Percentiles rank a stretch among this genome's conserved stretches.
phyloP scores from a whole-genome alignment of 1,140 invertebrate species.

The Polypedilum vanderplanki region DNA sequence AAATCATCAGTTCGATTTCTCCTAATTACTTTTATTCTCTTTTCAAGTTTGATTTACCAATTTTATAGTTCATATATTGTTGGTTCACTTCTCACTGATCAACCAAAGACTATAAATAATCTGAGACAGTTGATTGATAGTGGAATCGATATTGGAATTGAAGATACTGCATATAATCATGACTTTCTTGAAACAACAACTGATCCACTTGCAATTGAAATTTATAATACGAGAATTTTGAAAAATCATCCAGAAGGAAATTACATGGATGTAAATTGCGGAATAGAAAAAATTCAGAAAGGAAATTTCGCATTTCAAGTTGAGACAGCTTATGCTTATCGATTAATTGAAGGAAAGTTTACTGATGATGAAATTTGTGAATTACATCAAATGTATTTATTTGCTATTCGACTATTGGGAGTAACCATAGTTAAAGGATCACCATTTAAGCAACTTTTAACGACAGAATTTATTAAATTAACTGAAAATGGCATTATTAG shows the following conservation, averaged over 20 bases:
- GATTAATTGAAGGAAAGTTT: conserved; percentile 32
- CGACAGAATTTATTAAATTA: conserved; percentile 34
- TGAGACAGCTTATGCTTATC: conserved; percentile 37
- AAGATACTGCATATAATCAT: conserved; percentile 48
- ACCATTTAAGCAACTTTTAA: conserved; percentile 37
- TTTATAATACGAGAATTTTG: conserved; percentile 36
- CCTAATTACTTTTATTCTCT: conserved; percentile 46
- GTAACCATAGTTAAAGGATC: conserved; percentile 34
- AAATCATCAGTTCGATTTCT: conserved; percentile 41
- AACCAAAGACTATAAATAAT: conserved; percentile 48
- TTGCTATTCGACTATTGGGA: conserved; percentile 30
- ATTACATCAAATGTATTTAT: conserved; percentile 38
- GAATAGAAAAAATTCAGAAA: conserved; percentile 34
- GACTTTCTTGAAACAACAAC: conserved; percentile 42
- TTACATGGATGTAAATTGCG: conserved; percentile 35
- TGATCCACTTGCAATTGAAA: conserved; percentile 33
- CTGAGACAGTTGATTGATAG: conserved; percentile 48
- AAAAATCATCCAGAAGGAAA: conserved; percentile 31
- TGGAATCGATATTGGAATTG: conserved; percentile 48
- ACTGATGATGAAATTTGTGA: conserved; percentile 38
- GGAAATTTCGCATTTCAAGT: conserved; percentile 40
- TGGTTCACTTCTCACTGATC: conserved; percentile 52
- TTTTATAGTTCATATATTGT: conserved; percentile 60
- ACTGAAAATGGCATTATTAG: conserved; percentile 34
- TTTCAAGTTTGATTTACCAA: conserved; percentile 51